Evolutionary conservation across 2,888 invertebrate genomes (phyloP), one percentile per base, ranked within the genome.

Genomic region (Timema cristinae): DNA sequence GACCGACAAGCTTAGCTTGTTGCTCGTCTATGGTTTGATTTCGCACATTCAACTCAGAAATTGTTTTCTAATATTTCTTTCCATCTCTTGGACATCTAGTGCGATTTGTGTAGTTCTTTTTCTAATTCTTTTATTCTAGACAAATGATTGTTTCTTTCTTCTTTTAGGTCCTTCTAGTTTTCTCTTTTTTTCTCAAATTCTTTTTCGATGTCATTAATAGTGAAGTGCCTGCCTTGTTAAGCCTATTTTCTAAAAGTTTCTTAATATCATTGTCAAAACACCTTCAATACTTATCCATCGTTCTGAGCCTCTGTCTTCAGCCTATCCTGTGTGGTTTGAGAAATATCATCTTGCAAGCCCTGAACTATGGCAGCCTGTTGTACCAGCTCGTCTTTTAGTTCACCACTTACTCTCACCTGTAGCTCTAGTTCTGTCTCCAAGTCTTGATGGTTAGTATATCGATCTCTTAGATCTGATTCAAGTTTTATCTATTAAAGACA

Each of bases 351-450:
- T 63, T 63, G 63, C 47, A 63, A 9, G 4, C 63, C 63, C 16
- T 63, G 63, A 10, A 63, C 63, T 7, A 63, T 63, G 47, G 47
- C 48, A 7, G 63, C 63, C 16, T 63, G 63, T 13, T 63, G 63
- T 11, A 48, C 48, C 63, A 63, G 48, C 63, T 63, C 63, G 11
- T 63, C 63, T 48, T 32, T 63, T 48, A 63, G 16, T 63, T 63
- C 63, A n/a, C 48, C 47, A 32, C 32, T 63, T 10, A 63, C 48
- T 9, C 63, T 63, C 48, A 63, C 48, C 16, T 63, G 63, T 13
- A 47, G 63, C 47, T 63, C 63, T n/a, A 32, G 32, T 48, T 47
- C 63, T 6, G 48, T 47, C 63, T 63, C 47, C 63, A 63, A 13
- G 32, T 63, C 63, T 13, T 32, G 32, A 63, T 63, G 13, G 48